A percentile compares a stretch with the other conserved stretches of the same genome.
phyloP scores from a whole-genome alignment of 2,888 invertebrate genomes.

The Lamellibrachia columna region DNA sequence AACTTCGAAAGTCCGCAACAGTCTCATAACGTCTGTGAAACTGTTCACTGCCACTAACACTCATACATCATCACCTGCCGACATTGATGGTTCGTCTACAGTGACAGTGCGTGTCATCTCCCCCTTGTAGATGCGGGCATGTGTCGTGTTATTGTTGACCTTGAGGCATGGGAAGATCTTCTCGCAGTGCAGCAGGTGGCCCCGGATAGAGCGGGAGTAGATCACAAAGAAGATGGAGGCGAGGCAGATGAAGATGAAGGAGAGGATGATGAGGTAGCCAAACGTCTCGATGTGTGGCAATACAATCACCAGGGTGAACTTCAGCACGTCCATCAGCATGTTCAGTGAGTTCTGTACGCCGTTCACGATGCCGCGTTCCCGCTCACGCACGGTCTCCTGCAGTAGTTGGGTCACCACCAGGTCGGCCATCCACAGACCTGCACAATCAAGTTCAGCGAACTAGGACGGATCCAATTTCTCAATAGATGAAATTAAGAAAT shows the following conservation, averaged over 20 bases:
- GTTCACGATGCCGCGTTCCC: slow-evolving; percentile 68
- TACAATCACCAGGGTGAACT: slow-evolving; percentile 67
- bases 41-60: neutral
- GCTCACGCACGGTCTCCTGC: slow-evolving; percentile 67
- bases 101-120: neutral
- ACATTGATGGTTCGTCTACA: neutral
- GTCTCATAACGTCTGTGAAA: neutral
- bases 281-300: slow-evolving; percentile 67
- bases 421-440: slow-evolving; percentile 71
- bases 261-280: slow-evolving; percentile 68
- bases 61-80: neutral
- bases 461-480: too few species aligned
- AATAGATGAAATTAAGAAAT: too few species aligned
- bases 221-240: slow-evolving; percentile 56
- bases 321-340: slow-evolving; percentile 68
- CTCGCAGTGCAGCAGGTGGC: slow-evolving; percentile 5
- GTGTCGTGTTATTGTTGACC: neutral
- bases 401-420: slow-evolving; percentile 69
- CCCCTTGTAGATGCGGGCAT: neutral
- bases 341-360: slow-evolving; percentile 70
- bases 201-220: slow-evolving; percentile 46
- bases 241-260: slow-evolving; percentile 60
- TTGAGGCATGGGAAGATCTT: neutral
- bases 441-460: neutral
- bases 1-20: too few species aligned